Base-by-base conservation (phyloP, 2,888 invertebrate species). In the Tenthredo amoena region DNA sequence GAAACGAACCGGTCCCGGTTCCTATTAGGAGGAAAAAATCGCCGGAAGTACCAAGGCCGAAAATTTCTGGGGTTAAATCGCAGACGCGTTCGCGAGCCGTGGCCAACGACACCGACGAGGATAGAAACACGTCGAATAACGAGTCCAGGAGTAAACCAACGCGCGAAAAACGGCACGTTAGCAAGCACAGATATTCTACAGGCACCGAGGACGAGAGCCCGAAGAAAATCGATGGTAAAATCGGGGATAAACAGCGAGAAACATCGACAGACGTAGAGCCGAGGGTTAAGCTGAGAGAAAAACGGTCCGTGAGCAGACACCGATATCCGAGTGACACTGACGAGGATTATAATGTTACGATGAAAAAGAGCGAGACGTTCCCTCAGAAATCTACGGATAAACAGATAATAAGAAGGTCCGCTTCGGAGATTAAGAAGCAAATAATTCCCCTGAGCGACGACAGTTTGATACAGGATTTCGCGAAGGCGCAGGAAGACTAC, bases 311-410 rank as follows among this genome's bases (percentile, higher is more conserved):
- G 1, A 72, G 50, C 58, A 85, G 76, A 31, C 68, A 18, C 50
- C 62, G 12, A 37, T 85, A 47, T 21, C 18, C 82, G 0, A 85
- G 84, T 55, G 79, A 72, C 84, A 72, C 86, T 18, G 37, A 88
- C 43, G 88, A 87, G 18, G 95, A 95, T 87, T 90, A 94, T 47
- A 15, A 15, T 76, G 94, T 93, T 12, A 93, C 94, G 90, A 91
- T 94, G 85, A 93, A 94, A 88, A 92, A 94, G 85, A 95, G 91
- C 93, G 90, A 89, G 1, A 88, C 87, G 6, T 89, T 90, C 7
- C 88, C 91, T 1, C 37, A 83, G 18, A 83, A 47, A 40, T 50
- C 83, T 1, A 18, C 5, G 7, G 55, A 84, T 55, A 43, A 55
- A 76, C 40, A 79, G 7, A 31, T 65, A 5, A 79, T 50, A 18